Evolutionary conservation across 1,140 invertebrate species (phyloP).

Genomic region (Cheumatopsyche charites): DNA sequence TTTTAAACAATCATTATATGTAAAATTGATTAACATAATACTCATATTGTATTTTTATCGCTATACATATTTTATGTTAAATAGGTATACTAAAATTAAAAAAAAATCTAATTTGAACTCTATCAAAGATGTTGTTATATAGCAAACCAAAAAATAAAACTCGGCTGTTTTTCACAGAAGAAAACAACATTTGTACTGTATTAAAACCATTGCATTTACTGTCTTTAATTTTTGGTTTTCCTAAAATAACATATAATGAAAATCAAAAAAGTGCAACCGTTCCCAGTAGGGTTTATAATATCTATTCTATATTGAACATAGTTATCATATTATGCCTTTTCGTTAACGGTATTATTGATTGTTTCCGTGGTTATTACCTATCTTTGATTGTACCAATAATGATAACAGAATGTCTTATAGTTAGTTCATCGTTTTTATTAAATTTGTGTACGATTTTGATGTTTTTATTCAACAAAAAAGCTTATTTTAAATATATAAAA

Average conservation of each 20-base stretch:
- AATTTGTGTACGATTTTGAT: not conserved
- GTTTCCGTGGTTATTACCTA: not conserved
- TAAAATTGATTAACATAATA: too few relatives aligned
- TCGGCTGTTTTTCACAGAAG: not conserved
- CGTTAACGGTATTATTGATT: not conserved
- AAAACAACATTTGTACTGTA: not conserved
- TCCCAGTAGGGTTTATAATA: too few relatives aligned
- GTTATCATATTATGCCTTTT: not conserved
- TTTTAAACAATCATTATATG: too few relatives aligned
- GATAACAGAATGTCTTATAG: not conserved
- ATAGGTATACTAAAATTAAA: too few relatives aligned
- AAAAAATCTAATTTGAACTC: too few relatives aligned
- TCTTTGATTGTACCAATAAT: not conserved
- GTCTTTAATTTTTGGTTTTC: not conserved
- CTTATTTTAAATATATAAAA: not conserved
- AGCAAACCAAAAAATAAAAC: not conserved
- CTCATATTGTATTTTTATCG: too few relatives aligned
- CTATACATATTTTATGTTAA: too few relatives aligned
- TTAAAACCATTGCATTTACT: conserved; percentile 2
- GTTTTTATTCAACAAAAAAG: not conserved
- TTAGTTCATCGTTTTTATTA: not conserved
- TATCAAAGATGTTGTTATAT: too few relatives aligned
- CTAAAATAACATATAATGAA: not conserved
- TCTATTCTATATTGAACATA: not conserved
- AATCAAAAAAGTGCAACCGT: not conserved